Evolutionary conservation across 2,888 invertebrate species (phyloP).

Genomic region (Ischnus inquisitorius): DNA sequence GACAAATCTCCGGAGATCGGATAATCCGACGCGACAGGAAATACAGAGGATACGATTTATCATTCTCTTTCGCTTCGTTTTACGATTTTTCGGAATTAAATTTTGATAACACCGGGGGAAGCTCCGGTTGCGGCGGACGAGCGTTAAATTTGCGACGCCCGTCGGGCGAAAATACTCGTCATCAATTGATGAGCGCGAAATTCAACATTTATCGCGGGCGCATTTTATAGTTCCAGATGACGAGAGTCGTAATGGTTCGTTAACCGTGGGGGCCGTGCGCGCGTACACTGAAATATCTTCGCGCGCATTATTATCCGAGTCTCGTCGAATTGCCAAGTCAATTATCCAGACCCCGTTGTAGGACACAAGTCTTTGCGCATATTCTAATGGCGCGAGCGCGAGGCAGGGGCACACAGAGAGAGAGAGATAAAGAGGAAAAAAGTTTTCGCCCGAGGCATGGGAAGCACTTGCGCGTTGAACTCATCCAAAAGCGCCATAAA

Average conservation of each 20-base stretch:
- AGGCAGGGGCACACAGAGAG: too few species aligned
- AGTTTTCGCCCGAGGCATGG: conserved; percentile 6
- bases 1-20: conserved; percentile 33
- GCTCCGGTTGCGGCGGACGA: not conserved
- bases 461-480: not conserved
- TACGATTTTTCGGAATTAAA: not conserved
- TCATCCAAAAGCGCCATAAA: conserved; percentile 1
- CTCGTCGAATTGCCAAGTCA: not conserved
- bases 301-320: not conserved
- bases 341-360: not conserved
- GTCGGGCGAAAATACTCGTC: not conserved
- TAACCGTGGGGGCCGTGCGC: not conserved
- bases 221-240: not conserved
- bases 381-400: not conserved
- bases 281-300: conserved; percentile 1
- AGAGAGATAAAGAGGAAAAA: not conserved
- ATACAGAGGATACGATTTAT: not conserved
- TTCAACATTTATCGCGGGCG: not conserved
- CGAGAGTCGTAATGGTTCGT: conserved; percentile 4
- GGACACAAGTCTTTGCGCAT: not conserved
- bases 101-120: not conserved
- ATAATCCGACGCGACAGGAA: conserved; percentile 37
- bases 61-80: not conserved
- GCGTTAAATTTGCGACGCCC: not conserved
- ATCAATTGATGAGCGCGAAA: not conserved